Percentiles rank a stretch among this genome's conserved stretches.
Conservation (phyloP, 92 coral and sea anemone species). For the Plumapathes pennacea region DNA sequence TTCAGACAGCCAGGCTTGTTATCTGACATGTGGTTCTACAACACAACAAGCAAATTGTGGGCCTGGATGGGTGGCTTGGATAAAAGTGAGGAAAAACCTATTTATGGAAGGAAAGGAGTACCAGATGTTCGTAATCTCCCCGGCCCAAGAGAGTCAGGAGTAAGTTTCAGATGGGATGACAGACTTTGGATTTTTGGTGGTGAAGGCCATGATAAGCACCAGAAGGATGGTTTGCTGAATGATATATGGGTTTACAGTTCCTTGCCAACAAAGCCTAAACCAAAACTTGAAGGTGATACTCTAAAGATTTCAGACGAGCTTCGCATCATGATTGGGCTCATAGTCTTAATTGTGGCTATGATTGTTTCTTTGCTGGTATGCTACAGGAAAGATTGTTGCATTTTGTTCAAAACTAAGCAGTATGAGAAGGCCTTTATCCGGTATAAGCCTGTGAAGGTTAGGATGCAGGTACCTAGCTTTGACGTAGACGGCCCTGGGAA, state of each 20-base stretch:
- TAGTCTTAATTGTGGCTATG: constrained; percentile 61
- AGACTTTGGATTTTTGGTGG: constrained; percentile 80
- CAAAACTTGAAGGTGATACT: constrained; percentile 80
- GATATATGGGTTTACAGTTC: constrained; percentile 60
- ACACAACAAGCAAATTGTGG: constrained; percentile 43
- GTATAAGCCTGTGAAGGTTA: constrained; percentile 76
- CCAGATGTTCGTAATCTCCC: constrained; percentile 48
- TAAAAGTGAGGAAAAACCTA: constrained; percentile 45
- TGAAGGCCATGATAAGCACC: constrained; percentile 51
- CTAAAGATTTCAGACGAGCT: constrained; percentile 66
- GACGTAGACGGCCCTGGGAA: constrained; percentile 6
- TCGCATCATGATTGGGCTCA: constrained; percentile 76
- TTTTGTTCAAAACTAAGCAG: constrained; percentile 47
- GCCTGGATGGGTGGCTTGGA: constrained; percentile 64
- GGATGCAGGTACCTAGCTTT: constrained; percentile 58
- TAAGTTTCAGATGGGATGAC: constrained; percentile 34
- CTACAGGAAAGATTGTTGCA: constrained; percentile 83
- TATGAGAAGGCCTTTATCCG: constrained; percentile 58
- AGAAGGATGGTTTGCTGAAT: constrained; percentile 58
- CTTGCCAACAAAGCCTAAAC: constrained; percentile 21
- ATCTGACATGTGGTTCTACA: constrained; percentile 80
- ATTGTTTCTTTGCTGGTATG: constrained; percentile 54
- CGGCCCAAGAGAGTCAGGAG: constrained; percentile 68
- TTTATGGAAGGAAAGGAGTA: constrained; percentile 46
- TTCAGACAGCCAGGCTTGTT: constrained; percentile 48